Evolutionary conservation across 2,888 invertebrate genomes (phyloP).

Genomic region (Marasmarcha lunaedactyla): DNA sequence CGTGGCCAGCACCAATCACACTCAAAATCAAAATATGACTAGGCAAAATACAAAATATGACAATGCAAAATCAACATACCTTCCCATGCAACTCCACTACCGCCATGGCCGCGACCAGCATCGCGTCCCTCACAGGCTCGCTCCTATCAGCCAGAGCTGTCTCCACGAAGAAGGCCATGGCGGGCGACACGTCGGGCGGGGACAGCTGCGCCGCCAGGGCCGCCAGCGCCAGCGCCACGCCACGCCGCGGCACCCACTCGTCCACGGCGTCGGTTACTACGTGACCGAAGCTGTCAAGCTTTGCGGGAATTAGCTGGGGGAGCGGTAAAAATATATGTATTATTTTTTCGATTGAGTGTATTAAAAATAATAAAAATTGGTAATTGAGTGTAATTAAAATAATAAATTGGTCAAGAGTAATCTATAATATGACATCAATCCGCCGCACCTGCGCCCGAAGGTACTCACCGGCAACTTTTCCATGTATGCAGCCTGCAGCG

Average conservation of each 20-base stretch:
- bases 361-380: too few species aligned
- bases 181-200: conserved; percentile 74
- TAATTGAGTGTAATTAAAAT: too few species aligned
- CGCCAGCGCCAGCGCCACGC: conserved; percentile 85
- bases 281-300: conserved; percentile 92
- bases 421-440: too few species aligned
- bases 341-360: too few species aligned
- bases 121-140: conserved; percentile 84
- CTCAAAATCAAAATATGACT: too few species aligned
- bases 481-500: conserved; percentile 79
- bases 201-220: conserved; percentile 81
- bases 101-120: conserved; percentile 94
- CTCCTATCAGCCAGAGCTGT: conserved; percentile 89
- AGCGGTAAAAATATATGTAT: too few species aligned
- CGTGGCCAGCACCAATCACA: too few species aligned
- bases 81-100: conserved; percentile 94
- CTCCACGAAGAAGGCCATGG: conserved; percentile 87
- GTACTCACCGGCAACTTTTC: conserved; percentile 81
- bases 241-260: conserved; percentile 90
- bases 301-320: conserved; percentile 81
- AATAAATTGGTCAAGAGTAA: too few species aligned
- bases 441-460: too few species aligned
- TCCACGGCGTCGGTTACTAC: conserved; percentile 87
- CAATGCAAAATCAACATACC: too few species aligned
- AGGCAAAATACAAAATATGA: too few species aligned